Evolutionary conservation across 2,113 vertebrate species (phyloP).

Genomic region (Hucho hucho): DNA sequence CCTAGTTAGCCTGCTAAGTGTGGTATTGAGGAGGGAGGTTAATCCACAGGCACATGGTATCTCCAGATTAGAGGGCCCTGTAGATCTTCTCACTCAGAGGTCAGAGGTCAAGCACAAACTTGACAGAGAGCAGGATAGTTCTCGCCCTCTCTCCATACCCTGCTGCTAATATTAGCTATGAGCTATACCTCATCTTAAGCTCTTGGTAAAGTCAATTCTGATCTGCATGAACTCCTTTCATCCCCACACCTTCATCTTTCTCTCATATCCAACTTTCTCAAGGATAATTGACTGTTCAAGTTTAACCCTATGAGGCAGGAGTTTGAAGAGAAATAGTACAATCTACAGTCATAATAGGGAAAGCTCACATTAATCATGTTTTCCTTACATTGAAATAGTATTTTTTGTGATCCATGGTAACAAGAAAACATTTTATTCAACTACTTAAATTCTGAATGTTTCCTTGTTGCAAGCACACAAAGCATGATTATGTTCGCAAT

Average conservation of each 20-base stretch:
- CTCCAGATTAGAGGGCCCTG: conserved; percentile 47
- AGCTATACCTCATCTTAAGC: conserved; percentile 35
- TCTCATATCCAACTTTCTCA: not conserved
- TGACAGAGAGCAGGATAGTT: conserved; percentile 40
- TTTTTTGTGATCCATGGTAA: too few relatives aligned
- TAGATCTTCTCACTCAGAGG: conserved; percentile 39
- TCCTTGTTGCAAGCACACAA: too few relatives aligned
- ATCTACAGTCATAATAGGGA: too few relatives aligned
- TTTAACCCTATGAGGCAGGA: too few relatives aligned
- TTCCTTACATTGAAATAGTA: too few relatives aligned
- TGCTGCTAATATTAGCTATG: conserved; percentile 34
- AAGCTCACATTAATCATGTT: too few relatives aligned
- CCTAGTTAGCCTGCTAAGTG: conserved; percentile 7
- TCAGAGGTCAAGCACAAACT: conserved; percentile 57
- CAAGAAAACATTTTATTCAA: too few relatives aligned
- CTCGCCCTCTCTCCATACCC: conserved; percentile 39
- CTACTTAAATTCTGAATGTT: too few relatives aligned
- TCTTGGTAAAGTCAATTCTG: conserved; percentile 19
- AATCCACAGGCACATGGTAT: conserved; percentile 62
- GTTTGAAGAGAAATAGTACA: too few relatives aligned
- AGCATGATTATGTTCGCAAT: too few relatives aligned
- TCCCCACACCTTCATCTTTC: conserved; percentile 15
- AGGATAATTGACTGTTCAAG: too few relatives aligned
- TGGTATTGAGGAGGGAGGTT: conserved; percentile 35
- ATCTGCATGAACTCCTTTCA: conserved; percentile 26